Conservation (phyloP, 2,888 invertebrate species). For the Napeogenes sylphis region DNA sequence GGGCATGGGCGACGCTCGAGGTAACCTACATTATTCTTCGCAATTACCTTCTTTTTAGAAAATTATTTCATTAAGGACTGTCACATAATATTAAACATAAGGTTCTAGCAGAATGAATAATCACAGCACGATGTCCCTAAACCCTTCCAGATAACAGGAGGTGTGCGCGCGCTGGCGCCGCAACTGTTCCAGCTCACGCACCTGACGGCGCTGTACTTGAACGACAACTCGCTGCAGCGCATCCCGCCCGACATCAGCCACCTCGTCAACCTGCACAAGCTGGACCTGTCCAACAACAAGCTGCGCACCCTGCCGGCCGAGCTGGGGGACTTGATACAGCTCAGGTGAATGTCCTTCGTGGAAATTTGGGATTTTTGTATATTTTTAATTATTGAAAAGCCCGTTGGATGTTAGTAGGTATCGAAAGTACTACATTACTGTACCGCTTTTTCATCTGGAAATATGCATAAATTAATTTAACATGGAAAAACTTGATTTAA, state of each 20-base stretch:
- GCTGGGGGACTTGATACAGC: slow-evolving; percentile 96
- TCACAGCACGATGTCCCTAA: too few relatives aligned
- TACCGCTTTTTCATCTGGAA: too few relatives aligned
- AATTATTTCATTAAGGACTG: too few relatives aligned
- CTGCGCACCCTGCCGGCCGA: slow-evolving; percentile 95
- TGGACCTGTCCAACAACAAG: slow-evolving; percentile 97
- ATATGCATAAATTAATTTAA: too few relatives aligned
- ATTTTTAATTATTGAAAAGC: too few relatives aligned
- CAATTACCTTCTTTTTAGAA: too few relatives aligned
- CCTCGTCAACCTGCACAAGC: slow-evolving; percentile 88
- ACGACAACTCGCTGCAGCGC: slow-evolving; percentile 95
- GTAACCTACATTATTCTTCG: slow-evolving; percentile 54
- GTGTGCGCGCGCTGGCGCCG: slow-evolving; percentile 95
- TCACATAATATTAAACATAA: too few relatives aligned
- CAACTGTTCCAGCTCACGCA: slow-evolving; percentile 94
- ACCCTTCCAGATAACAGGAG: slow-evolving; percentile 87
- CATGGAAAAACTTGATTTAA: too few relatives aligned
- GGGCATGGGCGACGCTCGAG: slow-evolving; percentile 95
- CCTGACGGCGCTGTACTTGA: slow-evolving; percentile 95
- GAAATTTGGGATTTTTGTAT: too few relatives aligned
- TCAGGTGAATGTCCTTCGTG: slow-evolving; percentile 79
- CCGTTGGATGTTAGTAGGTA: too few relatives aligned
- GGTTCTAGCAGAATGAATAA: too few relatives aligned
- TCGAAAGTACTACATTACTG: too few relatives aligned
- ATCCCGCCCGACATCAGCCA: slow-evolving; percentile 94